Percentiles rank a stretch among this genome's conserved stretches.
phyloP scores from a whole-genome alignment of 2,888 invertebrate species.

The Theodoxus fluviatilis region DNA sequence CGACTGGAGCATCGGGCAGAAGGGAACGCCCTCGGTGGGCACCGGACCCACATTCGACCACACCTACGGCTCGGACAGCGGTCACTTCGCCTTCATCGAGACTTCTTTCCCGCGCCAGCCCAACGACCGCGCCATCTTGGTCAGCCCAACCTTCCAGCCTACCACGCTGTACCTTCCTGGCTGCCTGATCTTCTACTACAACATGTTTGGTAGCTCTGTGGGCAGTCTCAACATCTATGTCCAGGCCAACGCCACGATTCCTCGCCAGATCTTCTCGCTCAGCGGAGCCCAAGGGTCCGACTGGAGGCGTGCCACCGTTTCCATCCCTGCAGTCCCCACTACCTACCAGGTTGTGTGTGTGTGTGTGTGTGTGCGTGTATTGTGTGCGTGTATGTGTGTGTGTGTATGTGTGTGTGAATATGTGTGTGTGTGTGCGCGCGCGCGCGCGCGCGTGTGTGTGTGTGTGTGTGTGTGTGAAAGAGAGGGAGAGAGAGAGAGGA shows the following conservation, averaged over 20 bases:
- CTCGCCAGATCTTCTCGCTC: conserved; percentile 39
- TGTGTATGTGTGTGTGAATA: background rate
- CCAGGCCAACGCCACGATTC: conserved; percentile 30
- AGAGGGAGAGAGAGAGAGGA: background rate
- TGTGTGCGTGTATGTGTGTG: too few relatives aligned
- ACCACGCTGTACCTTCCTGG: conserved; percentile 30
- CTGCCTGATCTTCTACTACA: conserved; percentile 61
- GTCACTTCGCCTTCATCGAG: conserved; percentile 61
- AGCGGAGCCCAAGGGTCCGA: conserved; percentile 50
- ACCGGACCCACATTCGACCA: conserved; percentile 62
- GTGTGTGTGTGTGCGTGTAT: background rate
- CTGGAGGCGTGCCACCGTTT: conserved; percentile 49
- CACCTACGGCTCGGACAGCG: conserved; percentile 60
- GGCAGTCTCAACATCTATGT: conserved; percentile 55
- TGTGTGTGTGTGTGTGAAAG: too few relatives aligned
- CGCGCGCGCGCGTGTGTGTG: too few relatives aligned
- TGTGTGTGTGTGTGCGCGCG: background rate
- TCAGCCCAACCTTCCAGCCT: conserved; percentile 36
- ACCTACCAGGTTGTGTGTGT: too few relatives aligned
- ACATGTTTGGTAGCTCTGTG: conserved; percentile 58
- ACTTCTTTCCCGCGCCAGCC: conserved; percentile 41
- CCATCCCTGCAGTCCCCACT: conserved; percentile 31
- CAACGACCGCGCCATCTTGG: conserved; percentile 49
- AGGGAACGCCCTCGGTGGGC: conserved; percentile 43
- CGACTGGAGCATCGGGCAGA: conserved; percentile 48